Percentiles rank a stretch among this genome's conserved stretches.
phyloP scores from a whole-genome alignment of 2,113 vertebrate species.

The Percopsis transmontana region DNA sequence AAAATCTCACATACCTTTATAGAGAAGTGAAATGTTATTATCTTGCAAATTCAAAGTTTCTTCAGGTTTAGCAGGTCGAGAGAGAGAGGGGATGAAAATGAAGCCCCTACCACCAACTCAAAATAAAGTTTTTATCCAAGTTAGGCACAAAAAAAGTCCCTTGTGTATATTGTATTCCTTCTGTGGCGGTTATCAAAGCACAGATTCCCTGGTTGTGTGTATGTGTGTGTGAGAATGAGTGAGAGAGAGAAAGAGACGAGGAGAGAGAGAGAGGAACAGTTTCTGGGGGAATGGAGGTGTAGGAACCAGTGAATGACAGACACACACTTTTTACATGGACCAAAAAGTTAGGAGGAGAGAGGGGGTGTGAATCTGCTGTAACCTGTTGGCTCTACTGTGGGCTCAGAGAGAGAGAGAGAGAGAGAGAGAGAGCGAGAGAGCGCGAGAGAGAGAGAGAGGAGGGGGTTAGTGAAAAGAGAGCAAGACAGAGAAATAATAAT shows the following conservation, averaged over 20 bases:
- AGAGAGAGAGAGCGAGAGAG: slow-evolving; percentile 17
- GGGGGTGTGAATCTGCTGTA: slow-evolving; percentile 62
- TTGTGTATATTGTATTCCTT: slow-evolving; percentile 31
- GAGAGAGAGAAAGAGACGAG: slow-evolving; percentile 35
- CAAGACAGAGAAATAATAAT: neutral
- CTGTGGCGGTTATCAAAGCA: slow-evolving; percentile 12
- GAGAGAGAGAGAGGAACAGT: slow-evolving; percentile 24
- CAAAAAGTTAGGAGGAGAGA: slow-evolving; percentile 61
- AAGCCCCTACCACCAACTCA: slow-evolving; percentile 24
- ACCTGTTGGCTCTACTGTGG: slow-evolving; percentile 65
- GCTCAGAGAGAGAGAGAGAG: slow-evolving; percentile 23
- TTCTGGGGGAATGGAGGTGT: slow-evolving; percentile 25
- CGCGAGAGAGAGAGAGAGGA: slow-evolving; percentile 2
- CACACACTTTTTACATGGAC: slow-evolving; percentile 35
- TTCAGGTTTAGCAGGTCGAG: slow-evolving; percentile 9
- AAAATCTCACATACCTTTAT: slow-evolving; percentile 58
- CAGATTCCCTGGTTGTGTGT: slow-evolving; percentile 19
- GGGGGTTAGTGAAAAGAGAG: neutral
- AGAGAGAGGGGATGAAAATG: slow-evolving; percentile 1
- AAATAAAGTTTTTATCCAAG: slow-evolving; percentile 39
- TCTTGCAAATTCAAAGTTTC: slow-evolving; percentile 44
- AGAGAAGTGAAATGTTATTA: slow-evolving; percentile 38
- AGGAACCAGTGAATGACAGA: slow-evolving; percentile 58
- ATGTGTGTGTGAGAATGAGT: slow-evolving; percentile 26
- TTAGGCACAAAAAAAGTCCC: slow-evolving; percentile 1